Percentiles rank a stretch among this genome's conserved stretches.
These are phyloP conservation scores for Takifugu bimaculatus DNA, from an alignment of 2,113 vertebrate species.

Conservation along the genomic window DNA sequence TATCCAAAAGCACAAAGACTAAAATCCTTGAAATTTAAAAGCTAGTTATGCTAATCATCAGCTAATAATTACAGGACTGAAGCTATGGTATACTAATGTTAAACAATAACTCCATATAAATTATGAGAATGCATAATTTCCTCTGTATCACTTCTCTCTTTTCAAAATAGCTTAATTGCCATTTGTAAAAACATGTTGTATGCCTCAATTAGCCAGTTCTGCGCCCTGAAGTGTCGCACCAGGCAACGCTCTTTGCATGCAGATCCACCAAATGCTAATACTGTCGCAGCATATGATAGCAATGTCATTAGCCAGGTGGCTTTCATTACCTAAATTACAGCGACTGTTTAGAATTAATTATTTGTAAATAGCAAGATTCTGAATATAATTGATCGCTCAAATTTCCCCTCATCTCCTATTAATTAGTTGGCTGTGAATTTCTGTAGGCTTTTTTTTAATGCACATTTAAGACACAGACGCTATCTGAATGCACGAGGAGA, in stretches of 20 bases:
- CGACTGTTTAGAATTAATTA: slow-evolving; percentile 95
- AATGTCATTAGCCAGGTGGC: slow-evolving; percentile 92
- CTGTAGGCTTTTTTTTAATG: slow-evolving; percentile 8
- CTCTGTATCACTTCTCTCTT: slow-evolving; percentile 16
- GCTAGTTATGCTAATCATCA: neutral
- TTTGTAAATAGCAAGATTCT: slow-evolving; percentile 92
- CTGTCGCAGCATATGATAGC: slow-evolving; percentile 88
- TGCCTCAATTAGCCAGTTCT: slow-evolving; percentile 69
- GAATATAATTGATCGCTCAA: slow-evolving; percentile 87
- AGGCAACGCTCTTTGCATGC: slow-evolving; percentile 73
- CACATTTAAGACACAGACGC: slow-evolving; percentile 18
- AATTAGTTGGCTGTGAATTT: slow-evolving; percentile 63
- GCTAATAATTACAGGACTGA: neutral
- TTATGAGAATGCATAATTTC: slow-evolving; percentile 16
- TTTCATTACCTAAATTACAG: slow-evolving; percentile 90
- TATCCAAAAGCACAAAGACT: slow-evolving; percentile 5
- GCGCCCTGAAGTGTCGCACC: slow-evolving; percentile 76
- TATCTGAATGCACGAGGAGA: slow-evolving; percentile 13
- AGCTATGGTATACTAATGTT: slow-evolving; percentile 3
- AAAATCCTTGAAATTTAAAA: neutral
- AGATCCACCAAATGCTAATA: slow-evolving; percentile 87
- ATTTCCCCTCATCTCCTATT: slow-evolving; percentile 68
- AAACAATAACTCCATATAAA: slow-evolving; percentile 6
- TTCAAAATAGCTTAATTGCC: slow-evolving; percentile 47
- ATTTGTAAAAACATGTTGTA: slow-evolving; percentile 68